Conservation (phyloP, 1,140 invertebrate genomes). For the Wiebesia pumilae region DNA sequence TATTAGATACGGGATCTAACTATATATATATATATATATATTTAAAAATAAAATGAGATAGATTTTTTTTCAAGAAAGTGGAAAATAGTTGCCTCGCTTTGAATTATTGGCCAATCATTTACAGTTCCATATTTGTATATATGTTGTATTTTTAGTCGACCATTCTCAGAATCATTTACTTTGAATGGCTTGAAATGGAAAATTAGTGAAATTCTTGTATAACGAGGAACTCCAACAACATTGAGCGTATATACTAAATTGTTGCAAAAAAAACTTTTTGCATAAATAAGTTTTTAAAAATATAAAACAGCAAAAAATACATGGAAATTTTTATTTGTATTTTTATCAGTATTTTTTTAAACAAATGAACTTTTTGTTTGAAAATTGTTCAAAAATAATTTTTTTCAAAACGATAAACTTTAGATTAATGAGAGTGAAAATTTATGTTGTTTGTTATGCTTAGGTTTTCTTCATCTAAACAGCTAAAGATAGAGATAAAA, state of each 20-base stretch:
- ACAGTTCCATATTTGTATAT: slow-evolving; percentile 5
- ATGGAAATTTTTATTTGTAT: no score
- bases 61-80: background rate
- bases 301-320: no score
- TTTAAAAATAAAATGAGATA: background rate
- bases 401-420: no score
- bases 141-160: background rate
- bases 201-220: slow-evolving; percentile 21
- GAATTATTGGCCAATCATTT: background rate
- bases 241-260: background rate
- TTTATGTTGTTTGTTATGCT: no score
- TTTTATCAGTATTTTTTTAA: no score
- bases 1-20: no score
- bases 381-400: no score
- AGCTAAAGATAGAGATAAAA: no score
- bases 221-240: background rate
- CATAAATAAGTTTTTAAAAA: no score
- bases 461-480: no score
- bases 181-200: background rate
- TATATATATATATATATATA: background rate
- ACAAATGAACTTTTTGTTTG: no score
- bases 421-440: no score
- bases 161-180: slow-evolving; percentile 12
- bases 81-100: background rate
- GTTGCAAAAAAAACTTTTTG: background rate